phyloP scores from a whole-genome alignment of 2,797 vertebrate genomes.

The Pipistrellus kuhlii region DNA sequence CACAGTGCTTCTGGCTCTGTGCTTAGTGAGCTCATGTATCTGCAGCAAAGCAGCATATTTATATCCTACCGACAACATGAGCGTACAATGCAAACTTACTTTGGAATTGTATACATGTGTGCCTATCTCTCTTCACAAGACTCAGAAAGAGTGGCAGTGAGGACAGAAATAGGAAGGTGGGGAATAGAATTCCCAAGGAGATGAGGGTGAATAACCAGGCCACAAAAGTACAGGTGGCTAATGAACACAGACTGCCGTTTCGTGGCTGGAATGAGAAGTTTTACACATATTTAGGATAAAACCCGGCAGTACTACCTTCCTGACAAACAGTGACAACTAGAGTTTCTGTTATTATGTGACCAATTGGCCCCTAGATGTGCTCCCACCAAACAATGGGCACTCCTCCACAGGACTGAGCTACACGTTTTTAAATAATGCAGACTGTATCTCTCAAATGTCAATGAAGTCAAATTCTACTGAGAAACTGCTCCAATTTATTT shows the following conservation, averaged over 20 bases:
- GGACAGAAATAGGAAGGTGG: background rate
- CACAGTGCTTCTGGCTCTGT: conserved; percentile 18
- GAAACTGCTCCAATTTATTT: background rate
- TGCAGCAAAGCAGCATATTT: conserved; percentile 46
- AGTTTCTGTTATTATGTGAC: background rate
- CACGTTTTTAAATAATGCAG: background rate
- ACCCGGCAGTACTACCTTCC: background rate
- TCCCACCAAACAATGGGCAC: background rate
- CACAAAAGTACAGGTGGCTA: background rate
- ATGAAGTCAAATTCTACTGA: background rate
- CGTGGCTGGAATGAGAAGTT: background rate
- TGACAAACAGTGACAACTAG: background rate
- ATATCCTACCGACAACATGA: conserved; percentile 6
- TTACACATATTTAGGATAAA: background rate
- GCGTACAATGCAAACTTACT: conserved; percentile 54
- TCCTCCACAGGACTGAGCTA: background rate
- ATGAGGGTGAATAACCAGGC: background rate
- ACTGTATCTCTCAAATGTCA: conserved; percentile 29
- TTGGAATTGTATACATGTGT: background rate
- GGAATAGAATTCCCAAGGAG: background rate
- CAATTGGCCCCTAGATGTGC: background rate
- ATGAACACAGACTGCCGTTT: background rate
- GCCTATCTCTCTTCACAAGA: conserved; percentile 2
- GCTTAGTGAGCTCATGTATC: conserved; percentile 30
- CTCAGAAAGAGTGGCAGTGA: background rate